These are phyloP conservation scores for Heliconius erato DNA, from an alignment of 2,888 invertebrate genomes.

Conservation along the genomic window DNA sequence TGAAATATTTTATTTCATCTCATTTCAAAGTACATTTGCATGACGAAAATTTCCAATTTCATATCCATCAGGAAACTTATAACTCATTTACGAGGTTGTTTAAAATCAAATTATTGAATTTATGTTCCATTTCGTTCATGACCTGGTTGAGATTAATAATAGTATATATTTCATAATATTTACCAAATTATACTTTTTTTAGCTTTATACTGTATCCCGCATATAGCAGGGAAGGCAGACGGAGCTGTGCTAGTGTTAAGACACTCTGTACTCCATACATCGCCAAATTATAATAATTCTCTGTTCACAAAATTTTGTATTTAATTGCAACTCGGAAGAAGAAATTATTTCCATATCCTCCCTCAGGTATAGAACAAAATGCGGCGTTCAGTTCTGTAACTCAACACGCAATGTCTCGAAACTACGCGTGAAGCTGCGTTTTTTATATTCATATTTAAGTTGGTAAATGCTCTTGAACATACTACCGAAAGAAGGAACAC, in stretches of 20 bases:
- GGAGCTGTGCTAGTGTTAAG: neutral
- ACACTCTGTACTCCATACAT: neutral
- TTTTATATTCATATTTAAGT: too few species aligned
- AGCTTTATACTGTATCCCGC: neutral
- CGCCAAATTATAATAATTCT: neutral
- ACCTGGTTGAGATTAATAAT: neutral
- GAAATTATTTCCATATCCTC: neutral
- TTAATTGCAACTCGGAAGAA: neutral
- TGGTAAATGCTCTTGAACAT: too few species aligned
- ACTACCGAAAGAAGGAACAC: too few species aligned
- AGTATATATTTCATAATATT: neutral
- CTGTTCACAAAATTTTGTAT: neutral
- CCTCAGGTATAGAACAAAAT: neutral
- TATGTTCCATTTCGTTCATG: conserved; percentile 1
- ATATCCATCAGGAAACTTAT: conserved; percentile 26
- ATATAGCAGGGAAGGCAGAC: neutral
- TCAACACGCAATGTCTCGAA: too few species aligned
- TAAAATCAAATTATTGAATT: conserved; percentile 26
- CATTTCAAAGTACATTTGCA: conserved; percentile 9
- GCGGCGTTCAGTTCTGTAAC: neutral
- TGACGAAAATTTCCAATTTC: conserved; percentile 18
- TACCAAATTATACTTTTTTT: neutral
- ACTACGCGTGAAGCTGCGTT: too few species aligned
- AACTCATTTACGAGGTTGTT: conserved; percentile 25
- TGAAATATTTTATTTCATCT: neutral